Evolutionary conservation across 2,888 invertebrate genomes (phyloP), one percentile per base, ranked within the genome.

Genomic region (Globia sparganii): DNA sequence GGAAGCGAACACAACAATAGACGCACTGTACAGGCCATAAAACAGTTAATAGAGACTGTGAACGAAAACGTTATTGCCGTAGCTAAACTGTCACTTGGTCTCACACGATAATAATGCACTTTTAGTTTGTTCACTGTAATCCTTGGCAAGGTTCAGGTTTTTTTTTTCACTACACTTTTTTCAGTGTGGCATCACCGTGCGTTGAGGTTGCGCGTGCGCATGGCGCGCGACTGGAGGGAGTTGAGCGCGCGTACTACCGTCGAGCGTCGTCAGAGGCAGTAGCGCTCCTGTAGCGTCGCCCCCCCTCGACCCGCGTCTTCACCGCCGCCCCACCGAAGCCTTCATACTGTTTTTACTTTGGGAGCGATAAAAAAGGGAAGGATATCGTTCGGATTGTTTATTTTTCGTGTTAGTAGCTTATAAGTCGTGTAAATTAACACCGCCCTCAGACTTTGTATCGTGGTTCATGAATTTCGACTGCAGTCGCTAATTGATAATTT

Each of bases 321-420:
- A 61, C 84, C 77, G 59, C 77, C 77, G 86, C 85, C 85, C 87
- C 88, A 85, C 91, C 92, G 91, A 94, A 95, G 95, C 95, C 95
- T 94, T 92, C 92, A 92, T 91, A 92, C 91, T 88, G 93, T 95
- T 95, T 94, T 95, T 94, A 94, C 94, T 95, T 95, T 93, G 91
- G 91, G 89, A 93, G 92, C 93, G 93, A 95, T 95, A 96, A 96
- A 96, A 95, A 96, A 95, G 94, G 95, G 94, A 94, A 94, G 93
- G 94, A 96, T 96, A 95, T 95, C 93, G 91, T 90, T 90, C n/a
- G 91, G 88, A 92, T 96, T 96, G 95, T 96, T 96, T 96, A 95
- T 96, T 96, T 96, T 95, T 95, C 93, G 90, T 95, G 95, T 96
- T 96, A 96, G 95, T 95, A 95, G 96, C 95, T 91, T 94, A 95